phyloP scores from a whole-genome alignment of 2,113 vertebrate genomes.

The Tachuris rubrigastra region DNA sequence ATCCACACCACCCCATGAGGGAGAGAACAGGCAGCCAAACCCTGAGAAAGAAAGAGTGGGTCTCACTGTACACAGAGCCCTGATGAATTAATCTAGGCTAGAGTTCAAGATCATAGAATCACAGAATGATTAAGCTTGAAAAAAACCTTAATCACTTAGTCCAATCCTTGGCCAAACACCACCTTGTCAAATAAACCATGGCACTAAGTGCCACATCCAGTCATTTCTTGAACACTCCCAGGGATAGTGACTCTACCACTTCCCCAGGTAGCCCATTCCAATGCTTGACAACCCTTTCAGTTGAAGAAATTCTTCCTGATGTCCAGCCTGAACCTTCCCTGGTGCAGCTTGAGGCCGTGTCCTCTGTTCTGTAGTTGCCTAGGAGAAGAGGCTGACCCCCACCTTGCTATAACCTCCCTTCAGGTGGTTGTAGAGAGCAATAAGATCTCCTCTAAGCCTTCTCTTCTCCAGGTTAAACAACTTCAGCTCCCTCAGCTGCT shows the following conservation, averaged over 20 bases:
- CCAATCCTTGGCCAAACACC: background rate
- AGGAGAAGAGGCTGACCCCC: background rate
- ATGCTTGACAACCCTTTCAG: background rate
- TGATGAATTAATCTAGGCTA: background rate
- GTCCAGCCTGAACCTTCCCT: background rate
- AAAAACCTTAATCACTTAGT: background rate
- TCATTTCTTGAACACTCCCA: background rate
- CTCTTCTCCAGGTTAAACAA: background rate
- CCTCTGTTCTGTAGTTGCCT: background rate
- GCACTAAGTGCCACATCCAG: background rate
- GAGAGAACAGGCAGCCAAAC: background rate
- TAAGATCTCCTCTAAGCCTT: background rate
- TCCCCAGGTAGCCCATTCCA: background rate
- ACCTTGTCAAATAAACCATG: background rate
- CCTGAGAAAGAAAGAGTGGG: background rate
- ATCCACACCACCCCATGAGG: background rate
- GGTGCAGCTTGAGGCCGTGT: background rate
- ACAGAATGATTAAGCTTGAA: background rate
- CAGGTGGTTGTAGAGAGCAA: background rate
- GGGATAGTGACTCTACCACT: background rate
- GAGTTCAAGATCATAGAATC: background rate
- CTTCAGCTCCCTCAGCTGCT: background rate
- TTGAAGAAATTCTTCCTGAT: background rate
- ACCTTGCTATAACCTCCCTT: background rate
- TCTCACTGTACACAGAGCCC: background rate